Evolutionary conservation across 2,888 invertebrate genomes (phyloP).

Genomic region (Cremastinae sp.): DNA sequence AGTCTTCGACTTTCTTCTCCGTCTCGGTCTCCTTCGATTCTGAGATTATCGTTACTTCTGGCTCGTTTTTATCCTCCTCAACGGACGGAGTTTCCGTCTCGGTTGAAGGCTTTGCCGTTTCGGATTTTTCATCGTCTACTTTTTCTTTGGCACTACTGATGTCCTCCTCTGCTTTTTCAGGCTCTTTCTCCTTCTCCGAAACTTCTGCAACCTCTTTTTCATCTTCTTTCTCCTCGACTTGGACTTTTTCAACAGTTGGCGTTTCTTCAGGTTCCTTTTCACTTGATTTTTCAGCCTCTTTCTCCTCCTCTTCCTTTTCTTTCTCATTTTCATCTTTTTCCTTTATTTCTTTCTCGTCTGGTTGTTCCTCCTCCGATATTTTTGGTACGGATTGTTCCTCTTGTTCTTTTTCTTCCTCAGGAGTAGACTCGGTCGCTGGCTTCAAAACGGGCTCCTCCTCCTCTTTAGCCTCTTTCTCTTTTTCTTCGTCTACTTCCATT

Average conservation of each 20-base stretch:
- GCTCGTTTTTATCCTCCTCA: constrained; percentile 24
- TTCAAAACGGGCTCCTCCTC: constrained; percentile 31
- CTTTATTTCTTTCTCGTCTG: constrained; percentile 59
- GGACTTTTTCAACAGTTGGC: constrained; percentile 49
- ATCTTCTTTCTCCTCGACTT: constrained; percentile 56
- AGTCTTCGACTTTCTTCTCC: constrained; percentile 35
- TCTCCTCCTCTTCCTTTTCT: constrained; percentile 33
- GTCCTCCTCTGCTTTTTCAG: constrained; percentile 49
- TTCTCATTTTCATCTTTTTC: constrained; percentile 35
- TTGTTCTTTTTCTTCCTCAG: constrained; percentile 47
- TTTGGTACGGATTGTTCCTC: constrained; percentile 55
- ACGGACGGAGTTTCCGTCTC: constrained; percentile 14
- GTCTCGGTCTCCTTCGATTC: constrained; percentile 30
- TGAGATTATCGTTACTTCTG: constrained; percentile 21
- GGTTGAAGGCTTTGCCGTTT: constrained; percentile 15
- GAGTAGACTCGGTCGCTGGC: constrained; percentile 61
- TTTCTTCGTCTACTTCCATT: not conserved
- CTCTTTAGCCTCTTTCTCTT: constrained; percentile 30
- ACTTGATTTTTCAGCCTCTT: constrained; percentile 53
- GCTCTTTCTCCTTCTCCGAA: constrained; percentile 63
- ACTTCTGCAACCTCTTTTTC: constrained; percentile 58
- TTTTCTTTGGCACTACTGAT: constrained; percentile 35
- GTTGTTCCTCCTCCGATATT: constrained; percentile 58
- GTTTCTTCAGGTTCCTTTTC: constrained; percentile 57
- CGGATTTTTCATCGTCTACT: constrained; percentile 37